A percentile compares a stretch with the other conserved stretches of the same genome.
phyloP scores from a whole-genome alignment of 2,888 invertebrate species.

The Acleris sparsana region DNA sequence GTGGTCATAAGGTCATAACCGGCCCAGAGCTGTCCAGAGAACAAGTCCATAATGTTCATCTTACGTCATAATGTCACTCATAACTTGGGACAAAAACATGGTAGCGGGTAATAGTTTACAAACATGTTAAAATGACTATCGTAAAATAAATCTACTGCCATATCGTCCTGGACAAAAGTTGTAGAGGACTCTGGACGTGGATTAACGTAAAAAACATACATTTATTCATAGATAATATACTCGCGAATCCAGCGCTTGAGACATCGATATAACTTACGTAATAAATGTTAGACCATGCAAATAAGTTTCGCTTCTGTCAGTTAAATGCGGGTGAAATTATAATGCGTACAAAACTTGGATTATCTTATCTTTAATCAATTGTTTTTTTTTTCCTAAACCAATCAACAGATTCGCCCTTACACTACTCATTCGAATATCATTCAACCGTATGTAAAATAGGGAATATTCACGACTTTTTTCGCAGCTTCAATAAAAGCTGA shows the following conservation, averaged over 20 bases:
- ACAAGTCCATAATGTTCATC: too few relatives aligned
- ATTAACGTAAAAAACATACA: slow-evolving; percentile 38
- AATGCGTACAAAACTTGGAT: slow-evolving; percentile 11
- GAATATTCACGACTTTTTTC: too few relatives aligned
- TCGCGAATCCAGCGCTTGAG: slow-evolving; percentile 35
- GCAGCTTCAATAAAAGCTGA: too few relatives aligned
- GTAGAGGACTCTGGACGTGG: slow-evolving; percentile 11
- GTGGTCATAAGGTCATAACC: too few relatives aligned
- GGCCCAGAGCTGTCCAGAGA: too few relatives aligned
- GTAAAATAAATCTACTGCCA: too few relatives aligned
- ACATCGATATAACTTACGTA: slow-evolving; percentile 12
- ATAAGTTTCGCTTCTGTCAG: background rate
- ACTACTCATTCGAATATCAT: slow-evolving; percentile 32
- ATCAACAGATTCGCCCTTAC: slow-evolving; percentile 12
- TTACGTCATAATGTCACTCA: too few relatives aligned
- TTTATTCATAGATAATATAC: background rate
- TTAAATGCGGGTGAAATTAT: slow-evolving; percentile 21
- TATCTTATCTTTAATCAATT: slow-evolving; percentile 1
- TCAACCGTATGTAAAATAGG: slow-evolving; percentile 19
- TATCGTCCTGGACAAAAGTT: too few relatives aligned
- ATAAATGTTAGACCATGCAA: slow-evolving; percentile 6
- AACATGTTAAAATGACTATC: too few relatives aligned
- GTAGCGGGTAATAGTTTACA: too few relatives aligned
- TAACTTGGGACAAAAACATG: too few relatives aligned
- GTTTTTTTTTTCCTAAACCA: slow-evolving; percentile 8